These are phyloP conservation scores for Rynchops niger DNA, from an alignment of 2,113 vertebrate genomes.

Conservation along the genomic window DNA sequence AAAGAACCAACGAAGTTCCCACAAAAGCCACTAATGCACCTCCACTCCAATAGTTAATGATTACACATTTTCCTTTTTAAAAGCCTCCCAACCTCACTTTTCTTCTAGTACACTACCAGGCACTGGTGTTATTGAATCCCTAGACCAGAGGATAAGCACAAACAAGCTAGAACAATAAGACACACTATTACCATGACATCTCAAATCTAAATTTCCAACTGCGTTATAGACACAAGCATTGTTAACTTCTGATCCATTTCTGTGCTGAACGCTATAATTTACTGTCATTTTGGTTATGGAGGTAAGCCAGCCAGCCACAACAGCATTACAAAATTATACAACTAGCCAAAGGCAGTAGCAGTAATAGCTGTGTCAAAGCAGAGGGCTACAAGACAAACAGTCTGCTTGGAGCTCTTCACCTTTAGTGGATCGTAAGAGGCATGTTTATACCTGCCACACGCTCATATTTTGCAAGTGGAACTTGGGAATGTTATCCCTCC, in stretches of 20 bases:
- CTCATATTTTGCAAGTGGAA: neutral
- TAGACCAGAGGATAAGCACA: neutral
- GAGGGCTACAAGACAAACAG: neutral
- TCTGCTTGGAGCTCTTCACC: neutral
- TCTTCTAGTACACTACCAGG: neutral
- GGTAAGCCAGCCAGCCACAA: slow-evolving; percentile 38
- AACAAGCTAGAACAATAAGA: neutral
- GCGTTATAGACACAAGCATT: neutral
- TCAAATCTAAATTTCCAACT: slow-evolving; percentile 8
- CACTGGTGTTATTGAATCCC: neutral
- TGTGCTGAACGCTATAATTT: slow-evolving; percentile 37
- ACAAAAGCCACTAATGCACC: neutral
- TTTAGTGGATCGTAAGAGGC: neutral
- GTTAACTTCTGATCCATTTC: slow-evolving; percentile 33
- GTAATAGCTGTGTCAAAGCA: neutral
- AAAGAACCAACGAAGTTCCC: neutral
- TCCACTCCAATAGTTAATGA: neutral
- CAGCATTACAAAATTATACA: neutral
- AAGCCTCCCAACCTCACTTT: neutral
- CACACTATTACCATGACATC: neutral
- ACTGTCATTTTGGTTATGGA: slow-evolving; percentile 38
- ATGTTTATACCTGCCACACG: neutral
- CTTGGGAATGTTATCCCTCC: neutral
- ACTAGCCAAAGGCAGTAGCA: slow-evolving; percentile 5
- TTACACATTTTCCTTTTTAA: neutral